These are phyloP conservation scores for Drosophila kohkoa DNA, from an alignment of 1,140 invertebrate genomes.

Conservation along the genomic window DNA sequence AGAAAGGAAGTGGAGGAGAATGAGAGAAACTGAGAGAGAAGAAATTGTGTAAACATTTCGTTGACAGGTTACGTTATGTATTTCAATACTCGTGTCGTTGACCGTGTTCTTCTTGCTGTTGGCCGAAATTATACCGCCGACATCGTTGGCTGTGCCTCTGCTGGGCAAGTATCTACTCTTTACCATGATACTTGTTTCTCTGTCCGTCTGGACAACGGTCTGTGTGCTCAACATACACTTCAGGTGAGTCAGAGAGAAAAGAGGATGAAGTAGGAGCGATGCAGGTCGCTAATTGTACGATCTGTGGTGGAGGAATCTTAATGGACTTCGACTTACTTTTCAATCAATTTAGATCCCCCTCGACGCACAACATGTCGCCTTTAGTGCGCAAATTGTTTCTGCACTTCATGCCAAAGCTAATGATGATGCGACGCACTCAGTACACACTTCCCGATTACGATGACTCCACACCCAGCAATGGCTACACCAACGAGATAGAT, in stretches of 20 bases:
- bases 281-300: neutral
- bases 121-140: constrained; percentile 99
- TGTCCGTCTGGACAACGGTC: constrained; percentile 98
- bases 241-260: constrained; percentile 88
- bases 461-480: constrained; percentile 90
- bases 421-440: constrained; percentile 95
- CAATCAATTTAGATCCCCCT: constrained; percentile 91
- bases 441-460: constrained; percentile 93
- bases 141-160: constrained; percentile 97
- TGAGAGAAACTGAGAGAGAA: constrained; percentile 31
- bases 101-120: constrained; percentile 99
- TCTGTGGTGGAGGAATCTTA: neutral
- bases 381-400: constrained; percentile 95
- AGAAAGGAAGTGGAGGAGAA: constrained; percentile 4
- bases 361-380: constrained; percentile 98
- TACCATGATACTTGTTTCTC: constrained; percentile 98
- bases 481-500: constrained; percentile 91
- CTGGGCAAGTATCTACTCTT: constrained; percentile 98
- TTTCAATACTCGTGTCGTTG: constrained; percentile 98
- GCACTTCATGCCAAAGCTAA: constrained; percentile 93
- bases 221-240: constrained; percentile 99
- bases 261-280: neutral
- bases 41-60: constrained; percentile 81
- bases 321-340: neutral
- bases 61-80: constrained; percentile 94